Percentiles rank a stretch among this genome's conserved stretches.
Conservation (phyloP, 1,140 invertebrate genomes). For the Trinorchestia longiramus region DNA sequence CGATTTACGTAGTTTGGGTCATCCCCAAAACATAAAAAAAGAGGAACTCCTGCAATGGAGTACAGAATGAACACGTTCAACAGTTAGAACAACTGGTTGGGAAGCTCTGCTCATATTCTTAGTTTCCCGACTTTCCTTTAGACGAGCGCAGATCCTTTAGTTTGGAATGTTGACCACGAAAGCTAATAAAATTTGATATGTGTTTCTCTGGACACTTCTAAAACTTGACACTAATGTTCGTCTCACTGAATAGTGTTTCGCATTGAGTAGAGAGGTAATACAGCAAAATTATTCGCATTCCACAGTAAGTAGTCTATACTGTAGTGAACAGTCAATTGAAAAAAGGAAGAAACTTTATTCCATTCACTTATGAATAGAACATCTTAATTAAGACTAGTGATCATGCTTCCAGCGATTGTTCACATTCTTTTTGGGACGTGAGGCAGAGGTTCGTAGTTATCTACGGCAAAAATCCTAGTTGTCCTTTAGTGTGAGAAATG, state of each 20-base stretch:
- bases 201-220: background rate
- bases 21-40: background rate
- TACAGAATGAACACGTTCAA: background rate
- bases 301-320: background rate
- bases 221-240: background rate
- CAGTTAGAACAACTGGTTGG: background rate
- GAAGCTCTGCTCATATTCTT: background rate
- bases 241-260: background rate
- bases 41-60: background rate
- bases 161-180: background rate
- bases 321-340: too few species aligned
- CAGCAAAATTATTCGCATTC: background rate
- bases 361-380: too few species aligned
- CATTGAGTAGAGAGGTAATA: background rate
- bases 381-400: too few species aligned
- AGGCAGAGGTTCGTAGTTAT: too few species aligned
- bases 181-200: background rate
- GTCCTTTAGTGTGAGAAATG: too few species aligned
- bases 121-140: background rate
- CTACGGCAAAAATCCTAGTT: too few species aligned
- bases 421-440: too few species aligned
- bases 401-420: too few species aligned
- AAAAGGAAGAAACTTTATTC: too few species aligned
- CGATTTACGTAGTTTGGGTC: background rate
- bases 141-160: too few species aligned